phyloP scores from a whole-genome alignment of 2,797 vertebrate genomes.

The Tapera naevia region DNA sequence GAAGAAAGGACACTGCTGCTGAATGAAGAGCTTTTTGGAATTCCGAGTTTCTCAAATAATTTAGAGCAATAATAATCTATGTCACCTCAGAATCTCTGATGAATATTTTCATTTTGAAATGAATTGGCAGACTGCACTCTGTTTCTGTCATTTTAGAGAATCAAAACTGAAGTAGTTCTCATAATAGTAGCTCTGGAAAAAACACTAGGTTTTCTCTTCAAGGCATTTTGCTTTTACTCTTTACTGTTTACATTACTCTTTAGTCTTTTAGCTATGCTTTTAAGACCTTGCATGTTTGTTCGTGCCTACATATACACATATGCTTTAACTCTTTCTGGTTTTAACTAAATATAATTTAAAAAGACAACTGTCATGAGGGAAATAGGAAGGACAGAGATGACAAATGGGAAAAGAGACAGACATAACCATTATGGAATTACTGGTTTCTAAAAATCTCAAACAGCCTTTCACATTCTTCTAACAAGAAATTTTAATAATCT shows the following conservation, averaged over 20 bases:
- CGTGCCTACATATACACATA: background rate
- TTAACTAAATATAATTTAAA: background rate
- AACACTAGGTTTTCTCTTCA: background rate
- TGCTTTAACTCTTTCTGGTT: background rate
- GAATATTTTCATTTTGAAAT: conserved; percentile 14
- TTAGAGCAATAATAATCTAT: background rate
- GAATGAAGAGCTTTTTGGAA: background rate
- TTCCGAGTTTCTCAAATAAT: background rate
- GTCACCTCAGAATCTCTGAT: background rate
- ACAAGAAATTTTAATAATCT: background rate
- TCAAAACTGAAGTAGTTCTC: background rate
- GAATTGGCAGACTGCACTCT: background rate
- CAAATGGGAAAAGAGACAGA: background rate
- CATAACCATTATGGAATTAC: background rate
- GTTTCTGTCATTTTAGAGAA: conserved; percentile 1
- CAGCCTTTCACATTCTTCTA: background rate
- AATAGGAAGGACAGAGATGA: background rate
- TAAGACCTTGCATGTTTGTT: background rate
- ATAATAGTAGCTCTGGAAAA: background rate
- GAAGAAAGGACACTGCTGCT: background rate
- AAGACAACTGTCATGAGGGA: background rate
- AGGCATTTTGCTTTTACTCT: background rate
- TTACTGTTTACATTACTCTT: too few relatives aligned
- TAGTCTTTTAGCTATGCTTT: background rate
- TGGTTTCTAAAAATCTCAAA: background rate